A percentile compares a stretch with the other conserved stretches of the same genome.
Conservation (phyloP, 1,140 invertebrate species). For the Lasioglossum albipes region DNA sequence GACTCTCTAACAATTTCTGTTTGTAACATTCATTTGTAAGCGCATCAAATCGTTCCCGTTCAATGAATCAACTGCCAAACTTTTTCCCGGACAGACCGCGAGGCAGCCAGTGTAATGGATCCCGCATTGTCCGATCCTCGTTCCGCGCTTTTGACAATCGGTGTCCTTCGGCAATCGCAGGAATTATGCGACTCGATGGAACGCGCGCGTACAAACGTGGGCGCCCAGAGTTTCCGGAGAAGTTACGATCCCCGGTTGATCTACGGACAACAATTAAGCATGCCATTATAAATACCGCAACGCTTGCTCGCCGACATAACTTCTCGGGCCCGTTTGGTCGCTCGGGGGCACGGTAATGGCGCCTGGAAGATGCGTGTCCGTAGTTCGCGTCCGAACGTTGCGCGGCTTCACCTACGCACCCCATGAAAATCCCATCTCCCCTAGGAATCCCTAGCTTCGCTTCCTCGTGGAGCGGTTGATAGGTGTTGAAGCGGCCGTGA, state of each 20-base stretch:
- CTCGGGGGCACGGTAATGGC: constrained; percentile 61
- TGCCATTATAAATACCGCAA: constrained; percentile 67
- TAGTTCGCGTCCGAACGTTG: constrained; percentile 11
- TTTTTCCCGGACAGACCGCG: too few species aligned
- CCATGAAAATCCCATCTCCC: constrained; percentile 46
- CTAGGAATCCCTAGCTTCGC: not conserved
- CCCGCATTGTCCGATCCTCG: not conserved
- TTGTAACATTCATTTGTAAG: too few species aligned
- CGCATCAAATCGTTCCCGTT: too few species aligned
- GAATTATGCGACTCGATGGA: constrained; percentile 56
- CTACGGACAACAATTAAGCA: constrained; percentile 71
- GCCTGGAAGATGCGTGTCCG: constrained; percentile 50
- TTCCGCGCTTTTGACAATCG: constrained; percentile 15
- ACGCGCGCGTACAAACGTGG: constrained; percentile 55
- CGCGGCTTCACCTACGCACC: constrained; percentile 60
- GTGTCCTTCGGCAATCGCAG: constrained; percentile 50
- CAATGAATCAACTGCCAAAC: too few species aligned
- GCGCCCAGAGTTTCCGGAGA: constrained; percentile 63
- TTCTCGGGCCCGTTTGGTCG: constrained; percentile 47
- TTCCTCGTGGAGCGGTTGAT: not conserved
- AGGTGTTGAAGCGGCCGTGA: constrained; percentile 20
- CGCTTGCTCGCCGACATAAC: constrained; percentile 50
- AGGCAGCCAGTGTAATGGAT: not conserved
- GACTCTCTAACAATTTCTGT: too few species aligned
- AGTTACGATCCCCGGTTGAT: constrained; percentile 67